Base-by-base conservation (phyloP, 2,113 vertebrate species). In the Cinclus cinclus region DNA sequence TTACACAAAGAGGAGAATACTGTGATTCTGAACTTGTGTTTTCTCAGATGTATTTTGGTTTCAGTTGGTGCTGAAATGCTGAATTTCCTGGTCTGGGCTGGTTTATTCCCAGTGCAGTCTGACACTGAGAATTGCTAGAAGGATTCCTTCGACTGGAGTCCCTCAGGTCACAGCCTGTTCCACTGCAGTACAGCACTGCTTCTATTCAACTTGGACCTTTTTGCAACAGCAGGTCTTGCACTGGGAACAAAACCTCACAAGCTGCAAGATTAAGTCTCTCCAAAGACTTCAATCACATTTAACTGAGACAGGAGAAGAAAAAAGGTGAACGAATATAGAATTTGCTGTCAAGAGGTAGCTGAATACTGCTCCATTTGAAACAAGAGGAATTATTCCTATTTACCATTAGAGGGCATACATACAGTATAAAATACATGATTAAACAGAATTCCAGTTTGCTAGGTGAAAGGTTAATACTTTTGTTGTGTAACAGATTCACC, bases 341-440 rank as follows among this genome's bases (percentile, higher is more conserved):
- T 79, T 88, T 70, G 31, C 33, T 63, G 15, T 33, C 33, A 71
- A 74, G 58, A 81, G 39, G 18, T 25, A 80, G 28, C 46, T 63
- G 33, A 89, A 85, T 37, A 41, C 9, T 41, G 3, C 21, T 83
- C 11, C 10, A 28, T 75, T 74, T 71, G 31, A 96, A 94, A 96
- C 87, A 95, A 94, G 81, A 85, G 68, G 14, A 70, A 78, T 90
- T 96, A 94, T 95, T 90, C 53, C 73, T 69, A 82, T 94, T 97
- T 96, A 83, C 97, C 97, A 97, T 97, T 97, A 97, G 97, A 96
- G 97, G 97, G 97, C 94, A 97, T 94, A 95, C 95, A 90, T 46
- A 97, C 94, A 94, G 95, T 97, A 92, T 22, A 64, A 95, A 97
- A 97, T 65, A 83, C 10, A 33, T 53, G 79, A 89, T 92, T 90